phyloP scores from a whole-genome alignment of 92 coral and sea anemone species.

The Pocillopora meandrina region DNA sequence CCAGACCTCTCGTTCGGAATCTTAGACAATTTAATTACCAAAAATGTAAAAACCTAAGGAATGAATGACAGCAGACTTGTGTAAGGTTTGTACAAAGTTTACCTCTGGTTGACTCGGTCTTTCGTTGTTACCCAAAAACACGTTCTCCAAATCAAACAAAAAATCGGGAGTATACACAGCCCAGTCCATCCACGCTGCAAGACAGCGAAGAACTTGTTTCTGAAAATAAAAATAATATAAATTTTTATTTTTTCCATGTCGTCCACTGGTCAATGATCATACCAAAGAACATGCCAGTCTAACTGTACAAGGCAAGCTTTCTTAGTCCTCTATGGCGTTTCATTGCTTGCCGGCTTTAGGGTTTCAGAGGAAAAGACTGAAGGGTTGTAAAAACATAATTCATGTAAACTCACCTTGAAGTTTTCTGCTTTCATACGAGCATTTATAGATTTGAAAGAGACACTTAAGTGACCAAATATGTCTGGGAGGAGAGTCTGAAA shows the following conservation, averaged over 20 bases:
- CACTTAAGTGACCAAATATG: constrained; percentile 70
- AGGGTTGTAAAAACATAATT: background rate
- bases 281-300: no score
- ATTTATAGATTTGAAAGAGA: constrained; percentile 88
- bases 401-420: constrained; percentile 70
- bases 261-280: no score
- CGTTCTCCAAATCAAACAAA: constrained; percentile 78
- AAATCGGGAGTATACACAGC: constrained; percentile 96
- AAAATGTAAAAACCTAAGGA: background rate
- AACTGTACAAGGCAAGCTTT: no score
- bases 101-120: constrained; percentile 47
- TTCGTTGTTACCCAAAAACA: constrained; percentile 81
- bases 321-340: no score
- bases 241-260: no score
- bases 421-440: constrained; percentile 99
- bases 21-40: no score
- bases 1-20: no score
- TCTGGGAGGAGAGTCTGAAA: constrained; percentile 83
- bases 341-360: background rate
- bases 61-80: background rate
- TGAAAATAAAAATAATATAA: constrained; percentile 19
- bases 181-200: constrained; percentile 99
- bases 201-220: constrained; percentile 97
- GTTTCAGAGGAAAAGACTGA: background rate
- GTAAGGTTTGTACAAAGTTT: background rate